These are phyloP conservation scores for Sinocyclocheilus maitianheensis DNA, from an alignment of 2,113 vertebrate genomes.

Conservation along the genomic window DNA sequence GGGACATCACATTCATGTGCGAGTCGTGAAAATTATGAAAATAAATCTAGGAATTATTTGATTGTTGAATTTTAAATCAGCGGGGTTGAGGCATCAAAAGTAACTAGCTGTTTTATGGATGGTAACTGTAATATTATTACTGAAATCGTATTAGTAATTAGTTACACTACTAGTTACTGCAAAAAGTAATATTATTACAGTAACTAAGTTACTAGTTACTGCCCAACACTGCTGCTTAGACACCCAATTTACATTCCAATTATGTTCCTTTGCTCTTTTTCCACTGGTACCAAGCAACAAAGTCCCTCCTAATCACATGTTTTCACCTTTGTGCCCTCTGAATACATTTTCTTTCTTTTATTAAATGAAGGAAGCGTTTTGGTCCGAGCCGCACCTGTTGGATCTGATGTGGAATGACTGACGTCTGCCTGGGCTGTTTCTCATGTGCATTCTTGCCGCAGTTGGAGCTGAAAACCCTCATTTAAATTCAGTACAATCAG, in stretches of 20 bases:
- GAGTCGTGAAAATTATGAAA: no score
- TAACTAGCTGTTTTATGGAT: no score
- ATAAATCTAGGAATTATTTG: no score
- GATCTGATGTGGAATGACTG: conserved; percentile 11
- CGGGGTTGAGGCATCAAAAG: no score
- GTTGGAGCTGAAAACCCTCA: conserved; percentile 18
- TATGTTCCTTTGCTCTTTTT: conserved; percentile 26
- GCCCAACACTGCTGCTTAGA: not conserved
- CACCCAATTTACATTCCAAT: conserved; percentile 43
- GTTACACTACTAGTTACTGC: no score
- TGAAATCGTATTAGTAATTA: no score
- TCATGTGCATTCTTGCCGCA: not conserved
- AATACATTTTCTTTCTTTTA: conserved; percentile 20
- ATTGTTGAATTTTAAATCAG: no score
- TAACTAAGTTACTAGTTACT: no score
- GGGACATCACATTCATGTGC: no score
- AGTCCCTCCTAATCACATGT: conserved; percentile 33
- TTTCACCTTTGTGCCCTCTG: conserved; percentile 39
- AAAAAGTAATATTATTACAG: no score
- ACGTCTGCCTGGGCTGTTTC: conserved; percentile 12
- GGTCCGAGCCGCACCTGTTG: conserved; percentile 5
- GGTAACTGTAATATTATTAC: no score
- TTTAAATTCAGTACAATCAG: conserved; percentile 29
- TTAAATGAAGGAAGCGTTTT: conserved; percentile 6
- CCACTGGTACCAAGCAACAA: conserved; percentile 26